phyloP scores from a whole-genome alignment of 2,113 vertebrate species.

The Cryptomyrus ogoouensis region DNA sequence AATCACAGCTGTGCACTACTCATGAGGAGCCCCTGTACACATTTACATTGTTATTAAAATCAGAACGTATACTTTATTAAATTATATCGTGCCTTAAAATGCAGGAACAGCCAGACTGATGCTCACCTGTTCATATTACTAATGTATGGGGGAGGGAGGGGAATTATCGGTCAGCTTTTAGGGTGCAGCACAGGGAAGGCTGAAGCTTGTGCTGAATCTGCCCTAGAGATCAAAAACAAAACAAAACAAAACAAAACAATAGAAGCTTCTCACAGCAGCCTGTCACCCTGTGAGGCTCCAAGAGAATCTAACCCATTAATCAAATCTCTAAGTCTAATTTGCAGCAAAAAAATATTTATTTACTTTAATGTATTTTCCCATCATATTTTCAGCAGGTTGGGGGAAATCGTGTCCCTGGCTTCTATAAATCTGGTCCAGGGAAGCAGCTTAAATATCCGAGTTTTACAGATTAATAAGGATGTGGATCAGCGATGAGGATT shows the following conservation, averaged over 20 bases:
- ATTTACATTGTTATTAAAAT: not conserved
- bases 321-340: not conserved
- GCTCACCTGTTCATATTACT: not conserved
- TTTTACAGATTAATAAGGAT: not conserved
- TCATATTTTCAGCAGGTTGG: not conserved
- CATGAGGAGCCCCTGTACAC: not conserved
- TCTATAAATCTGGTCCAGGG: not conserved
- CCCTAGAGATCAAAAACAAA: not conserved
- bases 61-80: not conserved
- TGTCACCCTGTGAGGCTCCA: not conserved
- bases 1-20: not conserved
- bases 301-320: not conserved
- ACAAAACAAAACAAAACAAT: not conserved
- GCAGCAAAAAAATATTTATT: constrained; percentile 1
- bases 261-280: not conserved
- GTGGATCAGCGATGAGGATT: not conserved
- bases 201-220: not conserved
- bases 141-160: not conserved
- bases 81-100: not conserved
- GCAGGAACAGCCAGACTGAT: not conserved
- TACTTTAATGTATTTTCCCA: not conserved
- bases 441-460: not conserved
- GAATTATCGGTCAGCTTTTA: not conserved
- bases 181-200: not conserved
- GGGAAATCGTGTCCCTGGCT: not conserved